Evolutionary conservation across 2,888 invertebrate species (phyloP), one percentile per base, ranked within the genome.

Genomic region (Ceriagrion tenellum): DNA sequence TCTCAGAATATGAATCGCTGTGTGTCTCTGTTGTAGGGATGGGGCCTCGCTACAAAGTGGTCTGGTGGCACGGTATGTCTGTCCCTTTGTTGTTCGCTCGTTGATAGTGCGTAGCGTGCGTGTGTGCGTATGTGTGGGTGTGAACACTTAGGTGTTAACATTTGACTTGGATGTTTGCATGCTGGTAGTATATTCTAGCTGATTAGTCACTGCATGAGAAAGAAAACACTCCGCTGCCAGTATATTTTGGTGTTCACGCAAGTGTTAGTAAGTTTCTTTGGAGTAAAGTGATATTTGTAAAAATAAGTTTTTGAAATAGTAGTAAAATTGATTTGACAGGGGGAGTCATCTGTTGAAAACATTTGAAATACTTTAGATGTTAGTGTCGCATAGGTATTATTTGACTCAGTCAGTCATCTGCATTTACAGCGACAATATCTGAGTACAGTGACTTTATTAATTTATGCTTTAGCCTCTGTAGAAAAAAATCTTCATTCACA

Each of bases 21-120:
- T 95, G 47, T 95, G 95, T 96, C 95, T 95, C 95, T 95, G 95
- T 96, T 96, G 95, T 95, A 96, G 96, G 96, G 96, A 96, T 96
- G 96, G 96, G 96, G 91, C 96, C 96, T 95, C 96, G 96, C 95
- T 96, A 96, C 95, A 96, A 96, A 96, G 95, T 95, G 95, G 95
- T 95, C 69, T 96, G 96, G 96, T 96, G 96, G 96, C 95, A 96
- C 95, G 96, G 96, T 96, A 96, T 95, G 95, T 95, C 90, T 95
- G 69, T 95, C 90, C 95, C 56, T 69, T 74, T 93, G 95, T 95
- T 81, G 30, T 35, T 95, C 47, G 23, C 59, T 55, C 35, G 56
- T 81, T 55, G 56, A 30, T 95, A 88, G 88, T 74, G 59, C 16
- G 20, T 95, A 95, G 59, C 26, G 26, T 88, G 56, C 20, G 88